Evolutionary conservation across 2,113 vertebrate genomes (phyloP), one percentile per base, ranked within the genome.

Genomic region (zebrafish (Danio rerio)): DNA sequence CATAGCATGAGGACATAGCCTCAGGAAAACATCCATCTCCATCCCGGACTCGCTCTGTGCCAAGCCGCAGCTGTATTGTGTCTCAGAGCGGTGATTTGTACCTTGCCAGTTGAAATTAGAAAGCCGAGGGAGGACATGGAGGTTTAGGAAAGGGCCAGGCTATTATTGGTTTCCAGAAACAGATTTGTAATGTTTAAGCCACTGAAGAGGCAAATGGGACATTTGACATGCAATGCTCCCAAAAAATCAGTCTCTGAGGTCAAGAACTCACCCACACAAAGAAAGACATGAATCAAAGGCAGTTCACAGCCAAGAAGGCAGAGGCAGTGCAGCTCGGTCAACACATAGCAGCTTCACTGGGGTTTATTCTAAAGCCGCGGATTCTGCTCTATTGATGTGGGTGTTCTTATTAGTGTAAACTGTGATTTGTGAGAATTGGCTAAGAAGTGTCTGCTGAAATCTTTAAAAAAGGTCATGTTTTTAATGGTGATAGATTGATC

Each of bases 21-120:
- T n/a, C 55, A 62, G 78, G 55, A 69, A 74, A 71, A 12, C 45
- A 80, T 80, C 9, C 42, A 78, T 84, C 80, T 84, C 40, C 15
- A 69, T 63, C 61, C 58, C 45, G 13, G 56, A 42, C 16, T 58
- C 8, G 31, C 42, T 72, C 15, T 75, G 58, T 40, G 85, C 85
- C 75, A 88, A 81, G 15, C 83, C 86, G 66, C 85, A 53, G 82
- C 83, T 83, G 88, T 59, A 84, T 88, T 81, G 81, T 88, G 53
- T 86, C 71, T 66, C 61, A 84, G 71, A 85, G 80, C 85, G 79
- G 80, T n/a, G 58, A 85, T 84, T 84, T 85, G 83, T 82, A 78
- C 81, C 65, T 65, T 55, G 47, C 47, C 11, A 59, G 70, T 65
- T 50, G 79, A 15, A 49, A 69, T 52, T 71, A 53, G 83, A 63